Base-by-base conservation (phyloP, 2,797 vertebrate genomes). In the Sebastolobus altivelis region DNA sequence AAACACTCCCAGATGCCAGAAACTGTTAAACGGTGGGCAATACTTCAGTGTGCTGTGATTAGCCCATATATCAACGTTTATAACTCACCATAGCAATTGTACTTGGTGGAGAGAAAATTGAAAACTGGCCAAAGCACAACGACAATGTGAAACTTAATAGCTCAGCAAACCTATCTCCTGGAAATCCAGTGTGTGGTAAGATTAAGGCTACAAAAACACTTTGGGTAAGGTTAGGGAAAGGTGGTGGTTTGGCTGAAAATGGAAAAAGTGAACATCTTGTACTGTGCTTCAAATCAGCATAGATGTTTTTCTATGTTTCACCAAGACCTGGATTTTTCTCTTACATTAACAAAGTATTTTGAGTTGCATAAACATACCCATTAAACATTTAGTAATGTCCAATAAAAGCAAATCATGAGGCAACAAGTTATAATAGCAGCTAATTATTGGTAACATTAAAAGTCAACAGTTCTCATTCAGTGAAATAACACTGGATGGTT, bases 61-160 rank as follows among this genome's bases (percentile, higher is more conserved):
- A 82, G 55, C 71, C 65, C 75, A 79, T 90, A 81, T 35, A 87
- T 90, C 80, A 84, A 74, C 56, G 75, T 90, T 83, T 80, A 81
- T 76, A 87, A 82, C 76, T 86, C 77, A 72, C 33, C 69, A 68
- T 38, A 78, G 80, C 38, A 79, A 70, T 58, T 79, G 72, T 38
- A 67, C 76, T 63, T 60, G 33, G 38, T 67, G 33, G 66, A 87
- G 61, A 75, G 65, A 78, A 80, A 83, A 74, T 67, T 52, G 22
- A 72, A 77, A 86, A 89, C 65, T 72, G 67, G 70, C 70, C 74
- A 83, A 83, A 79, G 52, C 46, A 80, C 74, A 72, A 68, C 56
- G 54, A 63, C 4, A 66, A 76, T 79, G 65, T 63, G 20, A 54
- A 84, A 69, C 27, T 31, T 43, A 31, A 49, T 72, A 37, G n/a